Evolutionary conservation across 1,140 invertebrate genomes (phyloP).

Genomic region (Drosophila quadrilineata): DNA sequence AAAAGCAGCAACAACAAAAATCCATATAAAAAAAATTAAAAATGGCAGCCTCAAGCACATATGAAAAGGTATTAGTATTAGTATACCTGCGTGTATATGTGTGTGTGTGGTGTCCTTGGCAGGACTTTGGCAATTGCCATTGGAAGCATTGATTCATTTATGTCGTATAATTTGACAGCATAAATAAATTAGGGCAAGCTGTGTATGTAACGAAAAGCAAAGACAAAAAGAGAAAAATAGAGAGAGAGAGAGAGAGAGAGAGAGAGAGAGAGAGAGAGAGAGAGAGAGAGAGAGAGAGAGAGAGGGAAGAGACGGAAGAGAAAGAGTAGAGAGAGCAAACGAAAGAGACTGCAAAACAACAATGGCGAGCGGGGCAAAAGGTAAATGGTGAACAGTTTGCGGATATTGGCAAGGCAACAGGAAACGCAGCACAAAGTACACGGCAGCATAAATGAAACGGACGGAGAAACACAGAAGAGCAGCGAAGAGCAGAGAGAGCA

Average conservation of each 20-base stretch:
- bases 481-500: neutral
- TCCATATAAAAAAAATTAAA: slow-evolving; percentile 54
- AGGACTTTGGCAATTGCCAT: slow-evolving; percentile 24
- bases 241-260: too few species aligned
- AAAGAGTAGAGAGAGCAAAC: neutral
- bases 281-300: too few species aligned
- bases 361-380: neutral
- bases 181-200: slow-evolving; percentile 68
- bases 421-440: slow-evolving; percentile 48
- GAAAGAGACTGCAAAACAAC: neutral
- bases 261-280: too few species aligned
- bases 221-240: too few species aligned
- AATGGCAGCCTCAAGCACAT: slow-evolving; percentile 27
- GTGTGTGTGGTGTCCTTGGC: slow-evolving; percentile 25
- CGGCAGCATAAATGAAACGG: too few species aligned
- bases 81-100: neutral
- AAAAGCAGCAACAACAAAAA: too few species aligned
- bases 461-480: too few species aligned
- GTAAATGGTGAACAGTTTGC: slow-evolving; percentile 34
- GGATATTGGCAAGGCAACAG: slow-evolving; percentile 73
- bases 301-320: neutral
- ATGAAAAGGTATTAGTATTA: too few species aligned
- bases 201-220: too few species aligned
- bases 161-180: slow-evolving; percentile 75
- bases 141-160: slow-evolving; percentile 67